Conservation (phyloP, 2,888 invertebrate species). For the Lydus trimaculatus region DNA sequence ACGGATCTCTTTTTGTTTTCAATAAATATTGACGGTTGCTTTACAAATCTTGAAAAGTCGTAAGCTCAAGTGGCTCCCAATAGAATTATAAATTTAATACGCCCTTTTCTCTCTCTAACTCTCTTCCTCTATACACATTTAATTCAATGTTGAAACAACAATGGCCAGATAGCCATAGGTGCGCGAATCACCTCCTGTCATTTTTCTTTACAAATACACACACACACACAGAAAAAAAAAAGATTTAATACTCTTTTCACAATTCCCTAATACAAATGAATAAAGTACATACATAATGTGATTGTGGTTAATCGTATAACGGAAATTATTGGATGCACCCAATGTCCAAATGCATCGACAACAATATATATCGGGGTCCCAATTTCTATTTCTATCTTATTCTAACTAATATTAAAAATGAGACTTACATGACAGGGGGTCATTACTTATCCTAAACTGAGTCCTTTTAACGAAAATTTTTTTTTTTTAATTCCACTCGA, state of each 20-base stretch:
- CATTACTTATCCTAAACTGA: slow-evolving; percentile 62
- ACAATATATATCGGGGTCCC: slow-evolving; percentile 46
- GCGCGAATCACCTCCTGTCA: slow-evolving; percentile 24
- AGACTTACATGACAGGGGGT: slow-evolving; percentile 53
- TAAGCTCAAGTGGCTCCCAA: slow-evolving; percentile 36
- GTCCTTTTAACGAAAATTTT: slow-evolving; percentile 52
- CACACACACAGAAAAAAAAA: not conserved
- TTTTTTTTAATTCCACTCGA: slow-evolving; percentile 39
- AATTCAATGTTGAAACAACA: slow-evolving; percentile 50
- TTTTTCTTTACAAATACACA: not conserved
- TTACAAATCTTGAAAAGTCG: slow-evolving; percentile 18
- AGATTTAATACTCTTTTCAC: slow-evolving; percentile 25
- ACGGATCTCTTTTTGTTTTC: not conserved
- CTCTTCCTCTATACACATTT: slow-evolving; percentile 15
- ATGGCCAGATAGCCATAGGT: slow-evolving; percentile 39
- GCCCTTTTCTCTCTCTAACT: not conserved
- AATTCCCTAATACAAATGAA: not conserved
- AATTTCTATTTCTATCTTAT: slow-evolving; percentile 41
- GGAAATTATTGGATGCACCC: slow-evolving; percentile 57
- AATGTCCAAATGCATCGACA: slow-evolving; percentile 55
- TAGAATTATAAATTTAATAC: slow-evolving; percentile 8
- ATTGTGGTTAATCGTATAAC: slow-evolving; percentile 61
- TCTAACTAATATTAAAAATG: slow-evolving; percentile 45
- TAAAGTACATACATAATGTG: slow-evolving; percentile 55
- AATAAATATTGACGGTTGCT: slow-evolving; percentile 6